Base-by-base conservation (phyloP, 2,888 invertebrate genomes). In the Polydrusus pterygomalis region DNA sequence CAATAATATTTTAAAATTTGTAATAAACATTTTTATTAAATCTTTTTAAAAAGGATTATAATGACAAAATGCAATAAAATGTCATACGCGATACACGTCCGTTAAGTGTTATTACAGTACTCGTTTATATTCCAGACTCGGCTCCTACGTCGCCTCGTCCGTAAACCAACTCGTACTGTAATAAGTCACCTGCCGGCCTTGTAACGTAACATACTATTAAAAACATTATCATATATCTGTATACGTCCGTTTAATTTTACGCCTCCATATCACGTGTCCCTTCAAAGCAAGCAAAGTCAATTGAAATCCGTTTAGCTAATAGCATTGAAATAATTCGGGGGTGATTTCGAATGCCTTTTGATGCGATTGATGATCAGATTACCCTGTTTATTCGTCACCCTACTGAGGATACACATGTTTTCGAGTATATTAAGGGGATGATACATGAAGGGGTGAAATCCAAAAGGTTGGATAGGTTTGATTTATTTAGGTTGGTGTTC, bases 251-350 rank as follows among this genome's bases (percentile, higher is more conserved):
- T 40, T 38, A 10, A 38, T 9, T 60, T 60, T 18, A 60, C 17
- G 15, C 54, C 40, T 49, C 64, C 34, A 38, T 13, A n/a, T 51
- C 34, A 34, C 30, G 25, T 38, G 11, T 38, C 17, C 38, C 58
- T 60, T 60, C 17, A 34, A 34, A 10, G 38, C 18, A 34, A 10
- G 38, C 18, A 70, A 77, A 78, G 79, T 79, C 79, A 79, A 78
- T 78, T 77, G 74, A 79, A 78, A 78, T 77, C 67, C 79, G 79
- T 80, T 80, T 78, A 80, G 79, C 78, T 80, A 80, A 79, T 80
- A 79, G 79, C 74, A 79, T 79, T 71, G 77, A 49, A 58, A 72
- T 74, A 47, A 60, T 30, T 34, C 38, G 67, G 72, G 72, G 68
- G 68, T 47, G 73, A 58, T 10, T 47, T 47, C 60, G 68, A 67